Evolutionary conservation across 2,888 invertebrate genomes (phyloP).

Genomic region (Formica aserva): DNA sequence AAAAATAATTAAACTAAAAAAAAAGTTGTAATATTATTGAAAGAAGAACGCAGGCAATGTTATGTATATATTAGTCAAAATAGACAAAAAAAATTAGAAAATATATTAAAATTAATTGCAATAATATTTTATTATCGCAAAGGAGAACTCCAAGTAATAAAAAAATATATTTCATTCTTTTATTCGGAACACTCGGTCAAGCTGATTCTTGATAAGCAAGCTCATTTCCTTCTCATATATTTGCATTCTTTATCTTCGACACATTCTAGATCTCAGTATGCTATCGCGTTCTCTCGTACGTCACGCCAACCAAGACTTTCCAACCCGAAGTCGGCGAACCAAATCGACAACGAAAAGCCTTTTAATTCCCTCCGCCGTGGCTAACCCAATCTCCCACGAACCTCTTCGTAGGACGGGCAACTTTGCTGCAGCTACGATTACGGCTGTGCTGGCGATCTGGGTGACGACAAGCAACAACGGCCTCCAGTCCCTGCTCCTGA

Average conservation of each 20-base stretch:
- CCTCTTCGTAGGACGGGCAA: constrained; percentile 86
- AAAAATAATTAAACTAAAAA: neutral
- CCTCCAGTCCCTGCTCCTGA: constrained; percentile 75
- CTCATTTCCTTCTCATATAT: neutral
- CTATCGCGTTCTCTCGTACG: neutral
- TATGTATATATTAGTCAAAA: neutral
- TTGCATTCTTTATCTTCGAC: constrained; percentile 7
- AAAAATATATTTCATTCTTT: neutral
- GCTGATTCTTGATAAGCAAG: neutral
- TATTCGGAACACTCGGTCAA: neutral
- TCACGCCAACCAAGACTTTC: constrained; percentile 67
- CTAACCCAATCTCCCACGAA: constrained; percentile 73
- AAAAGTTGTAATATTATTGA: neutral
- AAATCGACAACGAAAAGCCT: constrained; percentile 46
- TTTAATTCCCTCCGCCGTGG: constrained; percentile 65
- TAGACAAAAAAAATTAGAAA: neutral
- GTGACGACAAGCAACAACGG: constrained; percentile 76
- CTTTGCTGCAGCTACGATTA: constrained; percentile 87
- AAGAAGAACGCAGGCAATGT: neutral
- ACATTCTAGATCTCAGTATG: neutral
- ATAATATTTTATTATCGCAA: neutral
- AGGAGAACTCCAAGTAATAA: neutral
- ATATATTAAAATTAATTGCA: neutral
- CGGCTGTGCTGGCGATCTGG: constrained; percentile 85
- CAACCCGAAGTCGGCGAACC: constrained; percentile 26